Conservation (phyloP, 2,113 vertebrate species). For the Daphoenositta chrysoptera region DNA sequence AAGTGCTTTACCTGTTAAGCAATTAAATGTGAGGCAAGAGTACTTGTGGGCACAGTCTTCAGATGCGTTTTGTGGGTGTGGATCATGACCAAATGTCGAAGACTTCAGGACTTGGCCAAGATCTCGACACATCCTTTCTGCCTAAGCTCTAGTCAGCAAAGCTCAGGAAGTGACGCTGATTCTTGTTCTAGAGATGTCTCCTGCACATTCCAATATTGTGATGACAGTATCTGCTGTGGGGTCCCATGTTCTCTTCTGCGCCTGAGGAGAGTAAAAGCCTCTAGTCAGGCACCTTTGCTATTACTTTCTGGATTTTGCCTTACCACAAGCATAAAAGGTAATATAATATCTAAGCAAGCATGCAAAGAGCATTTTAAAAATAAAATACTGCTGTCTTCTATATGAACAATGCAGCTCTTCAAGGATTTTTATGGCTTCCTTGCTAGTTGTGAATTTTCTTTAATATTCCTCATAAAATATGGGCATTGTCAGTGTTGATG, state of each 20-base stretch:
- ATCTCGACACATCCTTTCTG: not conserved
- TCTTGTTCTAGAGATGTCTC: not conserved
- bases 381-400: not conserved
- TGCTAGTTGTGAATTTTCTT: not conserved
- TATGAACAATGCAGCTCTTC: not conserved
- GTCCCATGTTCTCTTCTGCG: not conserved
- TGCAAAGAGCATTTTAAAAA: not conserved
- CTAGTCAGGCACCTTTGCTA: not conserved
- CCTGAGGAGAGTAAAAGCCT: not conserved
- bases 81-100: fast-evolving
- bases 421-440: not conserved
- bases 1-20: not conserved
- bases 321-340: not conserved
- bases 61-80: not conserved
- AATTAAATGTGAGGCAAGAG: conserved; percentile 10
- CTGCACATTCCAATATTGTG: not conserved
- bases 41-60: not conserved
- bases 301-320: not conserved
- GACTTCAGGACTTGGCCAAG: not conserved
- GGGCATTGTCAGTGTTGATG: not conserved
- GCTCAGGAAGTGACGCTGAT: not conserved
- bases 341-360: not conserved
- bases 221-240: fast-evolving
- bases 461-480: not conserved
- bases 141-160: not conserved